Percentiles rank a stretch among this genome's conserved stretches.
phyloP scores from a whole-genome alignment of 2,888 invertebrate genomes.

The Panopea generosa region DNA sequence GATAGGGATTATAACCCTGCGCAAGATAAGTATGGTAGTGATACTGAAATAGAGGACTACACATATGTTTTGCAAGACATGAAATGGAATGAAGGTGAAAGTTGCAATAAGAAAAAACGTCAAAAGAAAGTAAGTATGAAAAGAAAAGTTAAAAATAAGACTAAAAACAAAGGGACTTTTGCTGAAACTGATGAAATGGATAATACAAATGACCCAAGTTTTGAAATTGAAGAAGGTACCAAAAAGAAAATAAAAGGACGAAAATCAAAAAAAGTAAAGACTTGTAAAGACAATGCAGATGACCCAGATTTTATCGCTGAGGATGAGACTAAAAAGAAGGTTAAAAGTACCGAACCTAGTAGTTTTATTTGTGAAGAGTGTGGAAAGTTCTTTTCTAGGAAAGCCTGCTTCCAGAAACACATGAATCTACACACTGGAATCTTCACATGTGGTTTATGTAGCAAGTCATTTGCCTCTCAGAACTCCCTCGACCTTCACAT shows the following conservation, averaged over 20 bases:
- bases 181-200: background rate
- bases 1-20: constrained; percentile 1
- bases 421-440: constrained; percentile 46
- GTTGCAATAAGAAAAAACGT: background rate
- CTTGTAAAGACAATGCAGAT: background rate
- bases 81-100: too few species aligned
- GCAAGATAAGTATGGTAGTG: constrained; percentile 40
- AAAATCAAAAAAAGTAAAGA: background rate
- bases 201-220: background rate
- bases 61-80: constrained; percentile 12
- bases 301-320: background rate
- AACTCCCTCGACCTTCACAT: constrained; percentile 41
- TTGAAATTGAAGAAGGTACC: background rate
- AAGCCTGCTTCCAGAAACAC: constrained; percentile 37
- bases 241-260: background rate
- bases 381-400: constrained; percentile 36
- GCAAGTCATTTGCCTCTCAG: constrained; percentile 37
- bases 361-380: constrained; percentile 42
- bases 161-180: background rate
- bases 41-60: constrained; percentile 45
- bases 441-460: constrained; percentile 42
- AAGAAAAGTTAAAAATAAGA: constrained; percentile 4
- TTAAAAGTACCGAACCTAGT: constrained; percentile 4
- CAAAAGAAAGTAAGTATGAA: background rate
- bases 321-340: background rate